These are phyloP conservation scores for Merodon equestris DNA, from an alignment of 2,888 invertebrate species.

Conservation along the genomic window DNA sequence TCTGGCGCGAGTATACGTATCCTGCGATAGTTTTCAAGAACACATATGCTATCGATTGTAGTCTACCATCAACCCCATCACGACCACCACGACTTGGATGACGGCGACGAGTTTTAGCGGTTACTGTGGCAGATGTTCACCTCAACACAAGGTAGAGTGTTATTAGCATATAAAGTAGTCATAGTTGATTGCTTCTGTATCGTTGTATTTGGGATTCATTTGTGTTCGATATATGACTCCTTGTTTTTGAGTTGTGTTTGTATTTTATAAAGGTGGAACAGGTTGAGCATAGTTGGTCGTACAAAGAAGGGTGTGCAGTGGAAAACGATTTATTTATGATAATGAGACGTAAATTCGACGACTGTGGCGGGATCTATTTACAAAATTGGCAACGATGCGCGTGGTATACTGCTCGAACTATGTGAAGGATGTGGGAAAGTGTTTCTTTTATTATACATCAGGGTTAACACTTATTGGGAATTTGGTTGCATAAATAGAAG, in stretches of 20 bases:
- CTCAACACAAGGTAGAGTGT: slow-evolving; percentile 22
- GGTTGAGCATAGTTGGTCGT: slow-evolving; percentile 37
- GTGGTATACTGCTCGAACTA: background rate
- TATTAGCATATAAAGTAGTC: slow-evolving; percentile 61
- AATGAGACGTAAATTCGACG: slow-evolving; percentile 58
- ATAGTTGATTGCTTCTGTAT: slow-evolving; percentile 41
- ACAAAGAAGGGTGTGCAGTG: slow-evolving; percentile 7
- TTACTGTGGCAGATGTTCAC: slow-evolving; percentile 33
- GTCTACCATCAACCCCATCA: slow-evolving; percentile 10
- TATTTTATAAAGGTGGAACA: background rate
- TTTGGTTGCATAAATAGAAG: slow-evolving; percentile 28
- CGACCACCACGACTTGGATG: slow-evolving; percentile 1
- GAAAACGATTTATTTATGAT: slow-evolving; percentile 64
- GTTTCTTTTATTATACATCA: slow-evolving; percentile 30
- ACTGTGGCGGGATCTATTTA: slow-evolving; percentile 33
- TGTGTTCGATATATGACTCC: slow-evolving; percentile 9
- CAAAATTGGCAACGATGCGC: slow-evolving; percentile 40
- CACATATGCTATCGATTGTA: slow-evolving; percentile 37
- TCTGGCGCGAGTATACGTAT: background rate
- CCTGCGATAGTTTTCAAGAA: slow-evolving; percentile 35
- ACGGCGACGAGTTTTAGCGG: slow-evolving; percentile 21
- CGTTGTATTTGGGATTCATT: slow-evolving; percentile 29
- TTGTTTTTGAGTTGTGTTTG: slow-evolving; percentile 15
- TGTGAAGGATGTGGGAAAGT: slow-evolving; percentile 11
- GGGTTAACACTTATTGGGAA: slow-evolving; percentile 29